Conservation (phyloP, 64 coral and sea anemone species). For the Pachyseris speciosa region DNA sequence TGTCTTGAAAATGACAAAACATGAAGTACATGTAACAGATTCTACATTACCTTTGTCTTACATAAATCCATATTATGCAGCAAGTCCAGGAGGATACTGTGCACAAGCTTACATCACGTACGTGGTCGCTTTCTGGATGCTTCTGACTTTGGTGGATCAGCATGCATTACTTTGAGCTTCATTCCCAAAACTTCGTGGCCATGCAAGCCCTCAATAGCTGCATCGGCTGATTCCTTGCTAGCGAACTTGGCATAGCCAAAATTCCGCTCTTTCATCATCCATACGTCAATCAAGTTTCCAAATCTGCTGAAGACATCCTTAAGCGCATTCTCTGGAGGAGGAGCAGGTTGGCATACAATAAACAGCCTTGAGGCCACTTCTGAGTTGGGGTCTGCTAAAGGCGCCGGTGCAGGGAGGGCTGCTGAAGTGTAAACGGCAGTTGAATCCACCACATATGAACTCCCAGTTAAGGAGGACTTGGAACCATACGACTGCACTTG, state of each 20-base stretch:
- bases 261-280: conserved; percentile 96
- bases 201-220: conserved; percentile 91
- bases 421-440: conserved; percentile 82
- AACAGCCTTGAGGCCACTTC: conserved; percentile 90
- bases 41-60: conserved; percentile 21
- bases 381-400: conserved; percentile 80
- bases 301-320: conserved; percentile 98
- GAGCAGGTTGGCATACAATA: conserved; percentile 92
- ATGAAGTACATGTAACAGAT: neutral
- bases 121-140: conserved; percentile 87
- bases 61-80: neutral
- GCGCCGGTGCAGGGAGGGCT: conserved; percentile 85
- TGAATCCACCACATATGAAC: conserved; percentile 43
- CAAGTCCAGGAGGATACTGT: neutral
- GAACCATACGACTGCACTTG: conserved; percentile 52
- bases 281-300: conserved; percentile 96
- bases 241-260: conserved; percentile 98
- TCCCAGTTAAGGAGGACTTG: conserved; percentile 44
- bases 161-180: conserved; percentile 96
- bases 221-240: conserved; percentile 91
- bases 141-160: conserved; percentile 90
- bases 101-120: conserved; percentile 16
- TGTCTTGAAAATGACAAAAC: conserved; percentile 7
- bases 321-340: conserved; percentile 85
- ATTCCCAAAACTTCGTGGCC: conserved; percentile 95